A percentile compares a stretch with the other conserved stretches of the same genome.
Evolutionary conservation across 2,888 invertebrate genomes (phyloP).

Genomic region (Atrina japonica): DNA sequence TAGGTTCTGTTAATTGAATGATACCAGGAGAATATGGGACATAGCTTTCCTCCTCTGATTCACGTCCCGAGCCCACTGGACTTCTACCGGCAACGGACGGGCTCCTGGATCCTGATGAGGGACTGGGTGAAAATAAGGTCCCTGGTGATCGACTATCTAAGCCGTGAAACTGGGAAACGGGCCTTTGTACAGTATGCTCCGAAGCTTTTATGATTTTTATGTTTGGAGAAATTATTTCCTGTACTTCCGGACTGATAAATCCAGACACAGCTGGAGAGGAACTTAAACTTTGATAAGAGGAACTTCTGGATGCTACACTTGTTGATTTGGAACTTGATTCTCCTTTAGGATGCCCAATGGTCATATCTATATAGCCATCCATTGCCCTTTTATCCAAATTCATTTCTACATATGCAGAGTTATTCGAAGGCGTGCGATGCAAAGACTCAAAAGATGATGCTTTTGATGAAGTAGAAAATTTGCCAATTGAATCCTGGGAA

Average conservation of each 20-base stretch:
- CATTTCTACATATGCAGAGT: constrained; percentile 70
- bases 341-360: constrained; percentile 49
- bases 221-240: constrained; percentile 41
- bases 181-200: constrained; percentile 55
- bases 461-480: constrained; percentile 63
- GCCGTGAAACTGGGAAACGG: not conserved
- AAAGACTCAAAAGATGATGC: constrained; percentile 73
- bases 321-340: constrained; percentile 43
- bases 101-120: constrained; percentile 25
- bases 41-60: constrained; percentile 65
- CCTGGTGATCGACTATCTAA: constrained; percentile 1
- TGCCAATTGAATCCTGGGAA: constrained; percentile 67
- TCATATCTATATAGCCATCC: constrained; percentile 70
- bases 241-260: constrained; percentile 39
- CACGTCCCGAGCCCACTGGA: constrained; percentile 58
- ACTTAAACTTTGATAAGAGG: constrained; percentile 55
- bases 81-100: constrained; percentile 43
- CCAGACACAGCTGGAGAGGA: constrained; percentile 54
- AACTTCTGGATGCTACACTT: constrained; percentile 53
- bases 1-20: constrained; percentile 13
- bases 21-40: constrained; percentile 56
- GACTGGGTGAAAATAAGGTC: constrained; percentile 10
- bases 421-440: constrained; percentile 48
- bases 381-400: constrained; percentile 55
- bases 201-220: constrained; percentile 58